A percentile compares a stretch with the other conserved stretches of the same genome.
These are phyloP conservation scores for Holothuria scabra DNA, from an alignment of 53 echinoderm and acorn worm genomes.

Conservation along the genomic window DNA sequence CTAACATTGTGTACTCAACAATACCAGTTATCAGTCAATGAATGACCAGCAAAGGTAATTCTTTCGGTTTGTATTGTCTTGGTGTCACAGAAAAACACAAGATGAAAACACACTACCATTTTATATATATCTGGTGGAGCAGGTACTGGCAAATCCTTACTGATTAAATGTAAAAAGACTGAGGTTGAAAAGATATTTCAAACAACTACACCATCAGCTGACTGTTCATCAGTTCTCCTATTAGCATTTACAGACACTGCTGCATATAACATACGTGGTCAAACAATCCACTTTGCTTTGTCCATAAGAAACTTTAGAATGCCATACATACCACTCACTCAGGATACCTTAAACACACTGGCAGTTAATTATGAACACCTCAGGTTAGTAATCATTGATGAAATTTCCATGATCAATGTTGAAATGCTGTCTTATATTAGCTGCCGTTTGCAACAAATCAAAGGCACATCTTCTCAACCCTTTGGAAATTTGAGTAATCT, in stretches of 20 bases:
- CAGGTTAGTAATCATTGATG: slow-evolving; percentile 48
- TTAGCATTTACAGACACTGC: slow-evolving; percentile 61
- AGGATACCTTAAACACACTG: slow-evolving; percentile 33
- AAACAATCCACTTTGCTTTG: slow-evolving; percentile 52
- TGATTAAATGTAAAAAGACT: slow-evolving; percentile 30
- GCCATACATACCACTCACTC: slow-evolving; percentile 50
- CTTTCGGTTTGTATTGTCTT: not conserved
- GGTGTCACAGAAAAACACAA: not conserved
- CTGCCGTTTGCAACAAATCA: slow-evolving; percentile 52
- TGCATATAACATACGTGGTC: slow-evolving; percentile 54
- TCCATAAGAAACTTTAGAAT: not conserved
- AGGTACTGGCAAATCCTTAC: slow-evolving; percentile 57
- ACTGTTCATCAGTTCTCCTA: slow-evolving; percentile 12
- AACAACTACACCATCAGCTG: not conserved
- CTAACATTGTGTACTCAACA: too few species aligned
- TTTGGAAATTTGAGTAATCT: slow-evolving; percentile 49
- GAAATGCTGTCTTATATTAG: slow-evolving; percentile 31
- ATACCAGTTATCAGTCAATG: not conserved
- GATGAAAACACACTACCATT: slow-evolving; percentile 27
- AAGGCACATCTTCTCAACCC: slow-evolving; percentile 9
- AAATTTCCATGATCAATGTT: slow-evolving; percentile 50
- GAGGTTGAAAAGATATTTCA: slow-evolving; percentile 22
- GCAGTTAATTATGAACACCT: slow-evolving; percentile 25
- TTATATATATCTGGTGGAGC: slow-evolving; percentile 64
- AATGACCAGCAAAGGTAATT: not conserved